These are phyloP conservation scores for Apostichopus parvimensis DNA, from an alignment of 35 echinoderm and acorn worm species.

Conservation along the genomic window DNA sequence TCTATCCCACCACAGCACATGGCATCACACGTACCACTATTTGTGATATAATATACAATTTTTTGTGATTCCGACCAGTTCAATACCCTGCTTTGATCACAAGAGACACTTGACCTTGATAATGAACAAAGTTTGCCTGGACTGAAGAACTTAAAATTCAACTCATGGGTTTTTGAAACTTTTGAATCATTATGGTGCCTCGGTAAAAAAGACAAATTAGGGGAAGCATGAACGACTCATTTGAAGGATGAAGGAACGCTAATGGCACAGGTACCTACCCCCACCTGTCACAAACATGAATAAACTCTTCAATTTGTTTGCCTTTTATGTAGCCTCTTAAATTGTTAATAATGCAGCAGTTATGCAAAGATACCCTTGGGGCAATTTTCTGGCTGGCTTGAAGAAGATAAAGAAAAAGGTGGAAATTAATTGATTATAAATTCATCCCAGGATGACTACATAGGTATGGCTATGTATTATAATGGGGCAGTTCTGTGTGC, in stretches of 20 bases:
- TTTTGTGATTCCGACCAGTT: no score
- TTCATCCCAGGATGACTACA: not conserved
- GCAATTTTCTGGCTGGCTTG: conserved; percentile 20
- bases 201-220: not conserved
- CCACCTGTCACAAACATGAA: conserved; percentile 31
- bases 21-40: no score
- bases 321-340: conserved; percentile 14
- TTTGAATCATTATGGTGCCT: conserved; percentile 13
- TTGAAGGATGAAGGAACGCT: not conserved
- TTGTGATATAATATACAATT: no score
- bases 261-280: not conserved
- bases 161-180: no score
- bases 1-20: no score
- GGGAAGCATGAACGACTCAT: not conserved
- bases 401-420: not conserved
- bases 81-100: no score
- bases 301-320: conserved; percentile 6
- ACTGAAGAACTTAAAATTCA: not conserved
- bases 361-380: conserved; percentile 15
- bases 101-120: not conserved
- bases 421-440: not conserved
- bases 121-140: not conserved
- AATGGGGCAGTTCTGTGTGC: not conserved
- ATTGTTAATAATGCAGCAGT: conserved; percentile 25
- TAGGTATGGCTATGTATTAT: not conserved